A percentile compares a stretch with the other conserved stretches of the same genome.
Evolutionary conservation across 2,888 invertebrate species (phyloP).

Genomic region (Sycophila texana): DNA sequence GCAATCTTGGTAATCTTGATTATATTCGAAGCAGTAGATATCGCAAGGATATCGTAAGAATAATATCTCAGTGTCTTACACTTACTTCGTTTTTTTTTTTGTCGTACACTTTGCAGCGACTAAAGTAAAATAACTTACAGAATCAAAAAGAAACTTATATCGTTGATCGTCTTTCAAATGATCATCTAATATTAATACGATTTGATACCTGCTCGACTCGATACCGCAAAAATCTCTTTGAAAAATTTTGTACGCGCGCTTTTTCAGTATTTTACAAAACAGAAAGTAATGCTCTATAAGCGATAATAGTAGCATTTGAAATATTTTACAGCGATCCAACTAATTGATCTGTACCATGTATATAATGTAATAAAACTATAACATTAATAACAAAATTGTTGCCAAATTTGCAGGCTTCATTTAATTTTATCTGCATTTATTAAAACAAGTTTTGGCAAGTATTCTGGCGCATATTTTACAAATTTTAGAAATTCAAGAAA

Average conservation of each 20-base stretch:
- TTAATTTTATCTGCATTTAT: not conserved
- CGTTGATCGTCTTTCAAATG: not conserved
- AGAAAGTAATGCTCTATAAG: not conserved
- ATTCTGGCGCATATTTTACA: not conserved
- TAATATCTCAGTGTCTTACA: no score
- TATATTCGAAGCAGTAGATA: no score
- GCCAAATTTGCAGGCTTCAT: no score
- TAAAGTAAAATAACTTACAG: no score
- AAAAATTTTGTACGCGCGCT: not conserved
- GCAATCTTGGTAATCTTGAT: no score
- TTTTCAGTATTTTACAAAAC: constrained; percentile 25
- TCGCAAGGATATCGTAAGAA: no score
- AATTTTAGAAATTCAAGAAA: not conserved
- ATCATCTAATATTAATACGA: not conserved
- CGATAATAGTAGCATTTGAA: not conserved
- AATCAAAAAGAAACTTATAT: not conserved
- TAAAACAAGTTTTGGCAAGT: not conserved
- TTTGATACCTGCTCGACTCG: not conserved
- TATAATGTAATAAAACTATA: constrained; percentile 28
- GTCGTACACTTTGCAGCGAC: no score
- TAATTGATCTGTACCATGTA: constrained; percentile 26
- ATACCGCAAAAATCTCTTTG: not conserved
- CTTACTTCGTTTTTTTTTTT: no score
- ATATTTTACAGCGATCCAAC: constrained; percentile 23
- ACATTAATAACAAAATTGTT: no score